phyloP scores from a whole-genome alignment of 2,888 invertebrate genomes.

The Eumacrocentrus americanus region DNA sequence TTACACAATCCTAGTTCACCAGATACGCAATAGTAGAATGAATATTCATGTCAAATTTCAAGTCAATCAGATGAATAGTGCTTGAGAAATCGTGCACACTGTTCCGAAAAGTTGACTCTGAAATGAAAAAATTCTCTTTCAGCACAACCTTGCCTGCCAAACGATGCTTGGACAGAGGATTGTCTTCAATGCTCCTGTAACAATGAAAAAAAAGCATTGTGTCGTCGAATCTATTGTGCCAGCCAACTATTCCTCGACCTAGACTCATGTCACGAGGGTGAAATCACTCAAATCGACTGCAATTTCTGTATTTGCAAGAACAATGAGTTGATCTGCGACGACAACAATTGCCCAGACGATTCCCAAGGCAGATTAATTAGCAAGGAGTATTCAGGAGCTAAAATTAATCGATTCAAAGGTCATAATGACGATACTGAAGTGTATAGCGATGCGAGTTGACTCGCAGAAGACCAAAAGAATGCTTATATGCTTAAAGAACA shows the following conservation, averaged over 20 bases:
- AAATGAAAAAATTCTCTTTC: no score
- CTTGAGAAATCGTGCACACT: no score
- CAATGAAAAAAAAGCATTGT: conserved; percentile 25
- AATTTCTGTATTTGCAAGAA: conserved; percentile 33
- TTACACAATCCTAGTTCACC: no score
- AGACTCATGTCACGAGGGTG: conserved; percentile 32
- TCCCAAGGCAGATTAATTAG: not conserved
- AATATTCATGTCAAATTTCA: no score
- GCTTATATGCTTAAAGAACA: no score
- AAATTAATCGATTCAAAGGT: no score
- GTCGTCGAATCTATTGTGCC: conserved; percentile 36
- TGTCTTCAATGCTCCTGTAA: conserved; percentile 36
- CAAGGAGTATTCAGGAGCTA: not conserved
- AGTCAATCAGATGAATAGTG: no score
- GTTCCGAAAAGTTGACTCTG: no score
- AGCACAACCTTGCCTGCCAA: conserved; percentile 35
- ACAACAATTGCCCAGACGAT: not conserved
- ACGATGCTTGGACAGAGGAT: conserved; percentile 39
- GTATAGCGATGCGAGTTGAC: no score
- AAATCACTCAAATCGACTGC: conserved; percentile 26
- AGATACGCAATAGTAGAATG: no score
- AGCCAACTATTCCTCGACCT: conserved; percentile 27
- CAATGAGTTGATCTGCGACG: conserved; percentile 25
- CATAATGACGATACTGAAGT: no score
- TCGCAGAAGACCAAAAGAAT: no score